Percentiles rank a stretch among this genome's conserved stretches.
Evolutionary conservation across 2,888 invertebrate genomes (phyloP).

Genomic region (Limnephilus auricula): DNA sequence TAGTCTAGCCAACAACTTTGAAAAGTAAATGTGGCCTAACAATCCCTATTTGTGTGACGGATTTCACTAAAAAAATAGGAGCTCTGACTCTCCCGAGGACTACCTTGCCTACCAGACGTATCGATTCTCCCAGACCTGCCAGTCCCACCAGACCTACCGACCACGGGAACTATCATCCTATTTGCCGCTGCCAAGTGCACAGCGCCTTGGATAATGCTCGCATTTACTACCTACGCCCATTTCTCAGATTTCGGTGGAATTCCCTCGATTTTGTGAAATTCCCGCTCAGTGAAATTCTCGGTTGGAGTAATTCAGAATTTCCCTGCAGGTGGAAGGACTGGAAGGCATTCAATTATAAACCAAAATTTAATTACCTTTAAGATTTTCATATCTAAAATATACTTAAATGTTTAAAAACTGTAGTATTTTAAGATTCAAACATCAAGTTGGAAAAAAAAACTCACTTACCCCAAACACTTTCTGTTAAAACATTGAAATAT

Average conservation of each 20-base stretch:
- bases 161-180: background rate
- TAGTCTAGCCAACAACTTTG: no score
- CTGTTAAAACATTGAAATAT: no score
- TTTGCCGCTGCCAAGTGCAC: background rate
- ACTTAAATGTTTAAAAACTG: no score
- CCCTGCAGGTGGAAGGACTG: background rate
- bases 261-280: background rate
- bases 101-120: background rate
- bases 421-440: no score
- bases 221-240: background rate
- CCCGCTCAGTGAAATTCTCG: no score
- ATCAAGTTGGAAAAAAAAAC: no score
- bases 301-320: background rate
- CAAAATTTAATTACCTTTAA: no score
- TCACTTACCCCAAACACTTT: no score
- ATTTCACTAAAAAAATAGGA: background rate
- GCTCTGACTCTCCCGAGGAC: no score
- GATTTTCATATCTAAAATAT: no score
- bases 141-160: background rate
- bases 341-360: background rate
- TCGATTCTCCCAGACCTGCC: background rate
- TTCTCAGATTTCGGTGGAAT: background rate
- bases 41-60: no score
- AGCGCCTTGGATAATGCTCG: background rate
- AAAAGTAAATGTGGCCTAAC: no score